phyloP scores from a whole-genome alignment of 2,797 vertebrate genomes.

The Yasuhikotakia modesta region DNA sequence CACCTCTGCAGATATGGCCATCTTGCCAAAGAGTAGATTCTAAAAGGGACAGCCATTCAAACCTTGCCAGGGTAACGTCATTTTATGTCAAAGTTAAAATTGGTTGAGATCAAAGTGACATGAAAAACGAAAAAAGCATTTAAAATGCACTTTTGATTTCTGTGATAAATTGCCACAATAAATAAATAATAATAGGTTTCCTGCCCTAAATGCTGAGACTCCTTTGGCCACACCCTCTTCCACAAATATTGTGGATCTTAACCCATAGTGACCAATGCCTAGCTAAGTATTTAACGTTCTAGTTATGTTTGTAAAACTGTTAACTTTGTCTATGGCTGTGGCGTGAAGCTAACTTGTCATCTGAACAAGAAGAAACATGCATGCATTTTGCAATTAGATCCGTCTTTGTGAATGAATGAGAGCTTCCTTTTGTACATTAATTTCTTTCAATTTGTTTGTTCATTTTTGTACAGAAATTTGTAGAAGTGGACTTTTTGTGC shows the following conservation, averaged over 20 bases:
- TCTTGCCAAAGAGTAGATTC: slow-evolving; percentile 7
- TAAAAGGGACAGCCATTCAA: not conserved
- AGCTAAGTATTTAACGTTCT: slow-evolving; percentile 72
- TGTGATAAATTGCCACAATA: slow-evolving; percentile 38
- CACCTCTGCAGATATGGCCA: slow-evolving; percentile 1
- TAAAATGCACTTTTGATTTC: slow-evolving; percentile 45
- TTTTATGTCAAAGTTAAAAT: slow-evolving; percentile 9
- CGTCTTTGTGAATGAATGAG: slow-evolving; percentile 77
- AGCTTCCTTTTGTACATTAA: slow-evolving; percentile 64
- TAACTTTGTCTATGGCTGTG: slow-evolving; percentile 77
- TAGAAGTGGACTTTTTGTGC: slow-evolving; percentile 71
- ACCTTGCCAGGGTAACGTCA: not conserved
- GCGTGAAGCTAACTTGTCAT: slow-evolving; percentile 77
- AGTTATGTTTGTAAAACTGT: slow-evolving; percentile 76
- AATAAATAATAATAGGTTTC: not conserved
- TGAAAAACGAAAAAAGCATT: not conserved
- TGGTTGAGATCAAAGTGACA: not conserved
- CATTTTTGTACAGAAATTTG: slow-evolving; percentile 77
- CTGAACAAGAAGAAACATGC: slow-evolving; percentile 71
- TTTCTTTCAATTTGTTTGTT: slow-evolving; percentile 61
- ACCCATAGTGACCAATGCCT: slow-evolving; percentile 64
- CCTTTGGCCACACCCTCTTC: slow-evolving; percentile 32
- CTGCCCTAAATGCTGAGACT: slow-evolving; percentile 21
- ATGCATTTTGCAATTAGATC: slow-evolving; percentile 78
- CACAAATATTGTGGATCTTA: slow-evolving; percentile 32